A percentile compares a stretch with the other conserved stretches of the same genome.
Conservation (phyloP, 2,888 invertebrate species). For the Tenthredo livida region DNA sequence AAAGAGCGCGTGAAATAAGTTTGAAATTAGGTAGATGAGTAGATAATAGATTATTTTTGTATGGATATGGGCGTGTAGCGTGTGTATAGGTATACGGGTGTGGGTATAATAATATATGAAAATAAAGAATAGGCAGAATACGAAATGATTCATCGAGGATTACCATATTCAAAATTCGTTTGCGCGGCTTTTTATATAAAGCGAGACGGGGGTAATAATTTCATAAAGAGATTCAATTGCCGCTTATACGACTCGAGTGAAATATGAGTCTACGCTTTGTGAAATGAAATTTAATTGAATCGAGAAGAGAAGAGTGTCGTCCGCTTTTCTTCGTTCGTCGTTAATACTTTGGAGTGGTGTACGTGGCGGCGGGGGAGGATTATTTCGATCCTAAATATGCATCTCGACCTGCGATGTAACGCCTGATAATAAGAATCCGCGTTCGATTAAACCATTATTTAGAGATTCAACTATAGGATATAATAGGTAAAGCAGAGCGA, state of each 20-base stretch:
- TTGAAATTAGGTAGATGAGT: conserved; percentile 19
- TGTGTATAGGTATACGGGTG: not conserved
- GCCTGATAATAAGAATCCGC: not conserved
- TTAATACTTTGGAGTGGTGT: not conserved
- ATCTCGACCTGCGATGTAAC: not conserved
- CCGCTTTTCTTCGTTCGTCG: conserved; percentile 9
- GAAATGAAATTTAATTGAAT: conserved; percentile 74
- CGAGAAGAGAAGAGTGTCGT: conserved; percentile 61
- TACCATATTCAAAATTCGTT: conserved; percentile 71
- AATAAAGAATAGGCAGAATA: conserved; percentile 48
- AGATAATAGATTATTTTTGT: conserved; percentile 6
- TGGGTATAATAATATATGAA: not conserved
- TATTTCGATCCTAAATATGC: not conserved
- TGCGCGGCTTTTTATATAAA: conserved; percentile 57
- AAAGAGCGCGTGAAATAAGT: conserved; percentile 33
- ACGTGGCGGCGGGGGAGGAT: not conserved
- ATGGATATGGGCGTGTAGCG: not conserved
- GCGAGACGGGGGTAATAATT: conserved; percentile 64
- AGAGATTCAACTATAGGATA: not conserved
- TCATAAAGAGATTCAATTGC: conserved; percentile 75
- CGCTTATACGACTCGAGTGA: conserved; percentile 69
- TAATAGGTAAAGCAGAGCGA: not conserved
- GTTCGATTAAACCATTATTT: not conserved
- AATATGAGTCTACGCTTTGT: conserved; percentile 73
- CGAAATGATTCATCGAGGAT: conserved; percentile 69